Base-by-base conservation (phyloP, 2,797 vertebrate species). In the Sciurus carolinensis region DNA sequence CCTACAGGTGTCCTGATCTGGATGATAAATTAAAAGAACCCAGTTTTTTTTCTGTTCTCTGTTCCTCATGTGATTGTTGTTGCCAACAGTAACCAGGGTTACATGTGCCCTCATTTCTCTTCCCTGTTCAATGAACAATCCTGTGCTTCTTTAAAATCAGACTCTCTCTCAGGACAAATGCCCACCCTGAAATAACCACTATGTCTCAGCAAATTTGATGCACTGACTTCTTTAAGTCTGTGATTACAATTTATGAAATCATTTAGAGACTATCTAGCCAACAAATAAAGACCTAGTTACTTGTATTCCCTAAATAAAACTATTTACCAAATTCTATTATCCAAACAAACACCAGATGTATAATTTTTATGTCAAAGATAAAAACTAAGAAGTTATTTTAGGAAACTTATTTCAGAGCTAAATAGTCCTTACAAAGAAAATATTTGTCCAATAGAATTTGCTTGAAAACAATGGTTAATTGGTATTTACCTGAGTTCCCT, bases 391-490 rank as follows among this genome's bases (percentile, higher is more conserved):
- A 44, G 22, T 76, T 90, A 86, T 73, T 86, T 62, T 94, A 77
- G 36, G 64, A 85, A 94, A 92, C 59, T 71, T 82, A 57, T 66
- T 85, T 92, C 81, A 66, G 39, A 87, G 47, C 47, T 94, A 90
- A 72, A 79, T 2, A 73, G n/a, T 57, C 30, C 57, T 85, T 88
- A 88, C 24, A 90, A 92, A 83, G 67, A 94, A 54, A 59, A 39
- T 44, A 66, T 72, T 66, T 73, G 24, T 73, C 77, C 24, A 24
- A 18, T 15, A 69, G n/a, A 77, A 90, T 94, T 79, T 79, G 22
- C 18, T 72, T 44, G 13, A 82, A 90, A 52, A 28, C n/a, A 73
- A 18, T 79, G n/a, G 22, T 57, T 73, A 24, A 17, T 66, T 69
- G 26, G 18, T 66, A 82, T 67, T 91, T 72, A 75, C 17, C 59